Evolutionary conservation across 37 sponge, comb jelly and placozoan species (phyloP), one percentile per base, ranked within the genome.

Genomic region (Hexactinellida sp.): DNA sequence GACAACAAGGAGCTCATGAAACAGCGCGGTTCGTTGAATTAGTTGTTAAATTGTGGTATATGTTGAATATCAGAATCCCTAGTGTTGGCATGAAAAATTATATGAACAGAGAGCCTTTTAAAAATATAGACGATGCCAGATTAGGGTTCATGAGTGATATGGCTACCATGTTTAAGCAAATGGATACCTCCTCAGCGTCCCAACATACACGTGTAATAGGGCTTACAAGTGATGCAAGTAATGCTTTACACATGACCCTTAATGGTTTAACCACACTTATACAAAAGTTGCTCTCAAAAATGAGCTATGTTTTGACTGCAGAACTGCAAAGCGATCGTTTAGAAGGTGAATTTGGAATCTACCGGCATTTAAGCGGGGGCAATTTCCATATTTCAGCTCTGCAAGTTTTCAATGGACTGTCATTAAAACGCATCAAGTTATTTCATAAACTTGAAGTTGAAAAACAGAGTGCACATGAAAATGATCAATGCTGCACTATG

Each of bases 301-400:
- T 63, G 30, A n/a, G 76, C 76, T 32, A 63, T 63, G 76, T 63
- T 25, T n/a, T 63, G 76, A 63, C 76, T 63, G 76, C 76, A 32
- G 76, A n/a, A 63, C 76, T 63, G 76, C 76, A 63, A 63, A 63
- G 76, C 76, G 28, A 63, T 63, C 30, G 76, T n/a, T 63, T 63
- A 63, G 76, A 10, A 63, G 21, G 76, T 63, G 76, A 63, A 41
- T 41, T 41, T 41, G 47, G 47, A 41, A 41, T 41, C 47, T 41
- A 41, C 47, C 5, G 47, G 47, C 47, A 41, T 5, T 41, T 41
- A 41, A 41, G n/a, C 47, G 47, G 47, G 47, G 47, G 47, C n/a
- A n/a, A n/a, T n/a, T n/a, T n/a, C n/a, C n/a, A n/a, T n/a, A n/a
- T n/a, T n/a, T n/a, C n/a, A n/a, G n/a, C n/a, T n/a, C n/a, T n/a